These are phyloP conservation scores for Ivindomyrus marchei DNA, from an alignment of 2,113 vertebrate species.

Conservation along the genomic window DNA sequence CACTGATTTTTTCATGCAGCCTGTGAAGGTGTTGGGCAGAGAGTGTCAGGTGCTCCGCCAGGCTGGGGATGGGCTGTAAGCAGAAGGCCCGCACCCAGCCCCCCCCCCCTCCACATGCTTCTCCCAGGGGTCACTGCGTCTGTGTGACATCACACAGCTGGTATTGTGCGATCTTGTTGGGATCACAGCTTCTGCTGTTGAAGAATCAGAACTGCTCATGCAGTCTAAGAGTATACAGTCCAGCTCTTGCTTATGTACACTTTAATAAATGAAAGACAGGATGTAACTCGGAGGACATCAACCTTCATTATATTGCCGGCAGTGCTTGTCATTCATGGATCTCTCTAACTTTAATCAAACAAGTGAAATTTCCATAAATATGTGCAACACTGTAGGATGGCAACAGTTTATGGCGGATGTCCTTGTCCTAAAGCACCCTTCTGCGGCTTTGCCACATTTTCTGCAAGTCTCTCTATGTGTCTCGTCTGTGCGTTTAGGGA, in stretches of 20 bases:
- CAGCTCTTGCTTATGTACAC: not conserved
- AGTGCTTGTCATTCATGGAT: not conserved
- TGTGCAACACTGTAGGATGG: not conserved
- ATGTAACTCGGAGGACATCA: not conserved
- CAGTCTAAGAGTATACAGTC: not conserved
- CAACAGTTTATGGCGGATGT: not conserved
- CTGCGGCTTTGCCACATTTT: not conserved
- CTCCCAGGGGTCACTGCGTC: not conserved
- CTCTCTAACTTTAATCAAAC: not conserved
- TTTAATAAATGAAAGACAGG: not conserved
- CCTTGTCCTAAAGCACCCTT: not conserved
- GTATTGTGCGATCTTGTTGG: not conserved
- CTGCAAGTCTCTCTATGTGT: not conserved
- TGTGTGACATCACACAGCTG: not conserved
- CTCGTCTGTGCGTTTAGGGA: not conserved
- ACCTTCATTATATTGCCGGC: not conserved
- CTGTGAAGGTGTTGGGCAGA: constrained; percentile 18
- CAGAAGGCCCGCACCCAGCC: not conserved
- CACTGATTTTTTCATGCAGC: not conserved
- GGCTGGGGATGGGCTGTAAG: not conserved
- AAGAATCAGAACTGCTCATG: not conserved
- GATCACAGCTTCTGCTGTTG: not conserved
- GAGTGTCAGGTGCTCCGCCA: not conserved
- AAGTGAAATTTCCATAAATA: not conserved
- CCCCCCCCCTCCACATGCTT: no score